Evolutionary conservation across 2,113 vertebrate species (phyloP), one percentile per base, ranked within the genome.

Genomic region (Neoarius graeffei): DNA sequence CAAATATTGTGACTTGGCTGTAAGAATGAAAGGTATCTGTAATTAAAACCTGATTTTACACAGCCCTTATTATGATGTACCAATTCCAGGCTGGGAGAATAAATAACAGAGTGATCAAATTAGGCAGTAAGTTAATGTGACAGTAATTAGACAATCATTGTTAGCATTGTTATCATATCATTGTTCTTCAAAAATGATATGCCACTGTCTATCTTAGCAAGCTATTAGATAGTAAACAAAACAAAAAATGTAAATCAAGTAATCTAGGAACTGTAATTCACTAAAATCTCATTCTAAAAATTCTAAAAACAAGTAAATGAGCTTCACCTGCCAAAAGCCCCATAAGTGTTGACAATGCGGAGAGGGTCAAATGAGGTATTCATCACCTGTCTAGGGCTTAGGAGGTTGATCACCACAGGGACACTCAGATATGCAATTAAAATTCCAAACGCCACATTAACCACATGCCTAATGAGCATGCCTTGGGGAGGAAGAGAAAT

Each of bases 291-390:
- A 23, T 76, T 77, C 1, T 1, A 35, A 17, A 69, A 14, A 69
- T 30, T 19, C 23, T 17, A 57, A 17, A 80, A 19, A 80, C 5
- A 57, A 86, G 52, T 69, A 14, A 80, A 60, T 35, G 67, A 69
- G 30, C 11, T 15, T 88, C 95, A 99, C 98, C 98, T 99, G 80
- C 98, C 98, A 0, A 99, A 99, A 64, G 98, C 98, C 25, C 98
- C 98, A 0, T 99, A 99, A 1, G 97, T 99, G 95, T 99, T 99
- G 92, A 99, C 98, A 0, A 99, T 98, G 25, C 97, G 89, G 71
- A 99, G 95, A 0, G 98, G 92, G 92, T 95, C 96, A 89, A 99
- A 99, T 0, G 98, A 98, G 0, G 96, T 96, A 93, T 99, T 99
- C 98, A 99, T 99, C 92, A 97, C 89, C 93, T 99, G 98, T 20